phyloP scores from a whole-genome alignment of 2,113 vertebrate genomes.

The Ranitomeya variabilis region DNA sequence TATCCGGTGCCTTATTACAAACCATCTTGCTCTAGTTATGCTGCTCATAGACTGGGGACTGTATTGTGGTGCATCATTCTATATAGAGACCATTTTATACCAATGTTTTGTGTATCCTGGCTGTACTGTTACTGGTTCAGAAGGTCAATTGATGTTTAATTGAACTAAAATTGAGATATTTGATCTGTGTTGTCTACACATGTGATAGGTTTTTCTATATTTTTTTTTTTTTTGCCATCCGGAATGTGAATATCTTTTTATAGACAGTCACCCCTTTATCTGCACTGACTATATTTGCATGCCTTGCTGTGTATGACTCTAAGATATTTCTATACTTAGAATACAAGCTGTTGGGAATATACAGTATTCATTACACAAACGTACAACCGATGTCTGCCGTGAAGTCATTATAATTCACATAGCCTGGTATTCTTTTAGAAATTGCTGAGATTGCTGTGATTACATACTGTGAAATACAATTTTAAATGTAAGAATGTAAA shows the following conservation, averaged over 20 bases:
- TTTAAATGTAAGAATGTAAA: neutral
- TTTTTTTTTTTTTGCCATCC: neutral
- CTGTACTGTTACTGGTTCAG: no score
- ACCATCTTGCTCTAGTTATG: no score
- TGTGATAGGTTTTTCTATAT: neutral
- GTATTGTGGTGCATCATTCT: no score
- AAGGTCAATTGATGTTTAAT: no score
- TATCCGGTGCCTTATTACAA: no score
- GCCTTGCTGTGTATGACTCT: conserved; percentile 15
- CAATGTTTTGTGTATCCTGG: no score
- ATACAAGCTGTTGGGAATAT: conserved; percentile 13
- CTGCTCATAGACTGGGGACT: no score
- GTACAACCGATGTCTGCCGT: neutral
- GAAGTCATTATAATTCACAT: neutral
- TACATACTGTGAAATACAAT: neutral
- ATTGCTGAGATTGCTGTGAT: neutral
- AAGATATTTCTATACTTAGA: conserved; percentile 9
- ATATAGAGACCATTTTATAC: no score
- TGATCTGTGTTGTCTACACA: neutral
- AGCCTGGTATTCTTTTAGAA: no score
- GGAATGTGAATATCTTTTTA: neutral
- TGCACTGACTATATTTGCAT: neutral
- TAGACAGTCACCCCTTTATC: neutral
- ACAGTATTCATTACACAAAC: neutral
- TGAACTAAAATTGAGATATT: no score